phyloP scores from a whole-genome alignment of 2,888 invertebrate species.

The Eristalis intricaria region DNA sequence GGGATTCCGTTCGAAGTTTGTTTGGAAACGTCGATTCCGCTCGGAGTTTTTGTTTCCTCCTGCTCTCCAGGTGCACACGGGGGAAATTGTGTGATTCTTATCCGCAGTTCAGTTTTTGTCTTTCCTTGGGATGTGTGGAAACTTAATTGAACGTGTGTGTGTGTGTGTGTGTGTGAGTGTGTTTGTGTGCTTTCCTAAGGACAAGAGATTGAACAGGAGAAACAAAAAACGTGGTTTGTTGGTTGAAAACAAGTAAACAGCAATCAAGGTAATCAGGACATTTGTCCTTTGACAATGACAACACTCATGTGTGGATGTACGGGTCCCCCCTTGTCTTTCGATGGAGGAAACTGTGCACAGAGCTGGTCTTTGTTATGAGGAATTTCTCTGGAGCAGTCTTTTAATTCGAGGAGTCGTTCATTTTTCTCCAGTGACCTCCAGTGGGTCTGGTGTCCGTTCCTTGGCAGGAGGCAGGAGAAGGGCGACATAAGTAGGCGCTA shows the following conservation, averaged over 20 bases:
- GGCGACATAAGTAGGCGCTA: too few relatives aligned
- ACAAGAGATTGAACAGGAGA: not conserved
- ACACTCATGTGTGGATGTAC: not conserved
- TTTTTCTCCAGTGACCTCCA: too few relatives aligned
- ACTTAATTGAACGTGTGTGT: conserved; percentile 6
- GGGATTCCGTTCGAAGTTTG: conserved; percentile 11
- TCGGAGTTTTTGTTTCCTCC: not conserved
- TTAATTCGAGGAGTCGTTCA: too few relatives aligned
- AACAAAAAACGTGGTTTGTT: not conserved
- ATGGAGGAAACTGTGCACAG: not conserved
- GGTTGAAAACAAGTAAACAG: not conserved
- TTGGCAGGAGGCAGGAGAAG: too few relatives aligned
- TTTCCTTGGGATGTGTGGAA: not conserved
- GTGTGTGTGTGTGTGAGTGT: not conserved
- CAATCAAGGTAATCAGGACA: conserved; percentile 3
- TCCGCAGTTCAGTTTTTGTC: conserved; percentile 10
- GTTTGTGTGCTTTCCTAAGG: not conserved
- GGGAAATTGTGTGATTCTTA: conserved; percentile 49
- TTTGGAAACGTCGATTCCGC: conserved; percentile 24
- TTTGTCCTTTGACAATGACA: not conserved
- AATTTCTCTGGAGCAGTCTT: too few relatives aligned
- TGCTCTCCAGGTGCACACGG: conserved; percentile 14
- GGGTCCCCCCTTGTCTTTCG: not conserved
- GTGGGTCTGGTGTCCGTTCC: too few relatives aligned
- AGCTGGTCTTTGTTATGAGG: not conserved